Conservation (phyloP, 2,888 invertebrate species). For the Heteropelma amictum region DNA sequence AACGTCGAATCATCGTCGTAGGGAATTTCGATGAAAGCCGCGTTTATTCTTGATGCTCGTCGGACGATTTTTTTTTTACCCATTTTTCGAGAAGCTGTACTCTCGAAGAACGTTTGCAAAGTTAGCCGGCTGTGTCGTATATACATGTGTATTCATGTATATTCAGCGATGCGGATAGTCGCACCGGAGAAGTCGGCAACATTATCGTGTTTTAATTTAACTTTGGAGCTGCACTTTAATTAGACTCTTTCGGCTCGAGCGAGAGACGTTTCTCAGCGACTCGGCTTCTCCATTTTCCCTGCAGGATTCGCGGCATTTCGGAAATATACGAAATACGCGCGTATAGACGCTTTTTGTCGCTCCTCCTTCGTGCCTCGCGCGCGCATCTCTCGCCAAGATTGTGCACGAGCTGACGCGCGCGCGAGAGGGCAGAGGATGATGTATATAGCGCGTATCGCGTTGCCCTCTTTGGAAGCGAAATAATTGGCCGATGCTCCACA, state of each 20-base stretch:
- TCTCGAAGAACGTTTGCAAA: slow-evolving; percentile 65
- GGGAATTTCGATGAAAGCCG: slow-evolving; percentile 47
- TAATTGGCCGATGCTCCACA: slow-evolving; percentile 64
- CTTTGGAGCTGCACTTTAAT: slow-evolving; percentile 76
- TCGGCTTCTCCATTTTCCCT: background rate
- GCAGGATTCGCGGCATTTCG: slow-evolving; percentile 22
- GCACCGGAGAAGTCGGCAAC: slow-evolving; percentile 64
- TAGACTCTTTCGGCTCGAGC: slow-evolving; percentile 75
- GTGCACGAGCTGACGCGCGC: slow-evolving; percentile 30
- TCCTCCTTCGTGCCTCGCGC: background rate
- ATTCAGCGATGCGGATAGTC: background rate
- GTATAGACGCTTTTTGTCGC: slow-evolving; percentile 1
- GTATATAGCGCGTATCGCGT: slow-evolving; percentile 41
- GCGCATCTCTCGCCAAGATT: slow-evolving; percentile 18
- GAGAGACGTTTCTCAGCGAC: slow-evolving; percentile 64
- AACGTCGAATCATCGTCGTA: background rate
- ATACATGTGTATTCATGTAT: background rate
- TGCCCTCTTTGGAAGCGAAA: slow-evolving; percentile 61
- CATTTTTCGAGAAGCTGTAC: too few relatives aligned
- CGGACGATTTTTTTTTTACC: too few relatives aligned
- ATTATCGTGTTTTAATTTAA: slow-evolving; percentile 77
- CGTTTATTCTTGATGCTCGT: too few relatives aligned
- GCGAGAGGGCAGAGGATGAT: slow-evolving; percentile 13
- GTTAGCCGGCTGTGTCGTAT: slow-evolving; percentile 32
- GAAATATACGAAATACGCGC: slow-evolving; percentile 1